Conservation (phyloP, 2,113 vertebrate genomes). For the Accipiter virgatus region DNA sequence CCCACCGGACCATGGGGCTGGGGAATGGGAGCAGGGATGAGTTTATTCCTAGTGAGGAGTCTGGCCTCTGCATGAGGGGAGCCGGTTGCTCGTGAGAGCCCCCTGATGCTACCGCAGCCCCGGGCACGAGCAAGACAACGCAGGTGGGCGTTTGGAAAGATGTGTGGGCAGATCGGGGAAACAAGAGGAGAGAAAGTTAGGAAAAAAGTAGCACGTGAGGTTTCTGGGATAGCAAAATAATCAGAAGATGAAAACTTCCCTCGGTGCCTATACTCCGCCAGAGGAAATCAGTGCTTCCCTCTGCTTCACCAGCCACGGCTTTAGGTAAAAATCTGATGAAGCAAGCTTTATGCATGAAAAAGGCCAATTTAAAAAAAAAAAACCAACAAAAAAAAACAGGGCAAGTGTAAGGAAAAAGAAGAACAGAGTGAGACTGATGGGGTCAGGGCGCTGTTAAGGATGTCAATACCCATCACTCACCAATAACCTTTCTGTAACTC, state of each 20-base stretch:
- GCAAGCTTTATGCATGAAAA: conserved; percentile 40
- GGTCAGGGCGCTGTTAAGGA: conserved; percentile 38
- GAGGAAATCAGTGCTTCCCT: background rate
- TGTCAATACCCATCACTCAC: conserved; percentile 66
- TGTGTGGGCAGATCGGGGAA: background rate
- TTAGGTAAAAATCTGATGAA: conserved; percentile 35
- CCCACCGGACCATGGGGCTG: background rate
- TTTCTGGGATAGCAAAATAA: background rate
- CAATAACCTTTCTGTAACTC: conserved; percentile 54
- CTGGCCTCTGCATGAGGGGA: background rate
- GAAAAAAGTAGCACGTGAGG: accelerated
- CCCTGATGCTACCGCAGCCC: accelerated
- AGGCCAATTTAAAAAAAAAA: conserved; percentile 19
- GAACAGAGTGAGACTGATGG: conserved; percentile 54
- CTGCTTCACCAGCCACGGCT: background rate
- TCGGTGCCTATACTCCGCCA: background rate
- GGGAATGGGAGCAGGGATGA: background rate
- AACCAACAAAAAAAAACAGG: background rate
- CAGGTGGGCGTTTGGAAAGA: background rate
- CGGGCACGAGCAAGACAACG: accelerated
- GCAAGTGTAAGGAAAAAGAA: conserved; percentile 56
- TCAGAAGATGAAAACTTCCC: background rate
- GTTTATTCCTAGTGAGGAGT: accelerated
- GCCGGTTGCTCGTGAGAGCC: background rate
- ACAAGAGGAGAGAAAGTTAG: background rate